Base-by-base conservation (phyloP, 1,140 invertebrate species). In the Drosophila asahinai region DNA sequence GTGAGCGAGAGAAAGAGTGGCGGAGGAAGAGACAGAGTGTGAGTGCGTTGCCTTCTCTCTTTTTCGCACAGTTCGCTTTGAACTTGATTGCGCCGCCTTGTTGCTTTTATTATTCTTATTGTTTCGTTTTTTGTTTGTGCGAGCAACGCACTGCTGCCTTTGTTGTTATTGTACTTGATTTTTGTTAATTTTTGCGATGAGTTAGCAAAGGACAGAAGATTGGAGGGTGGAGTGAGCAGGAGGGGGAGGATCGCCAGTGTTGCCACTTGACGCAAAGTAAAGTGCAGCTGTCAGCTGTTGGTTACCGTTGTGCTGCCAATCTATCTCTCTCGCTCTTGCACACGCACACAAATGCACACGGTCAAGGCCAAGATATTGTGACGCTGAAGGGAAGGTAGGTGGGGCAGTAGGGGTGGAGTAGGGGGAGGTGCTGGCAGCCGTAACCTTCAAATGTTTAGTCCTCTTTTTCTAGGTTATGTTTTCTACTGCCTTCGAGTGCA, bases 221-320 rank as follows among this genome's bases (percentile, higher is more conserved):
- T 66, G 51, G 36, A 30, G 33, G 25, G 40, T 5, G 55, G 4
- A 8, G 12, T 8, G 11, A 33, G 17, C 52, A 22, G 27, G 48
- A 36, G 49, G 33, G 67, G 61, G 51, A 77, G 52, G 71, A 77
- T 77, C 72, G 40, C 42, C 58, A 22, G 81, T 15, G 86, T 68
- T 90, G 84, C 81, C 84, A 89, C 78, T 65, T 79, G 55, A 55
- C 67, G 52, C 48, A 67, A 77, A 89, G 54, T 83, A 77, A 83
- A 61, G 40, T 66, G 81, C 81, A 90, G 81, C 86, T 89, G 81
- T 89, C 84, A 89, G 84, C 84, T 89, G 84, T 87, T 87, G 65
- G 70, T 72, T 80, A 80, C 77, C 80, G 80, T 86, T 55, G 33
- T 22, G 17, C 19, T 40, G 54, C 19, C 36, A 40, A 40, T 36